Evolutionary conservation across 2,888 invertebrate species (phyloP).

Genomic region (Protophormia terraenovae): DNA sequence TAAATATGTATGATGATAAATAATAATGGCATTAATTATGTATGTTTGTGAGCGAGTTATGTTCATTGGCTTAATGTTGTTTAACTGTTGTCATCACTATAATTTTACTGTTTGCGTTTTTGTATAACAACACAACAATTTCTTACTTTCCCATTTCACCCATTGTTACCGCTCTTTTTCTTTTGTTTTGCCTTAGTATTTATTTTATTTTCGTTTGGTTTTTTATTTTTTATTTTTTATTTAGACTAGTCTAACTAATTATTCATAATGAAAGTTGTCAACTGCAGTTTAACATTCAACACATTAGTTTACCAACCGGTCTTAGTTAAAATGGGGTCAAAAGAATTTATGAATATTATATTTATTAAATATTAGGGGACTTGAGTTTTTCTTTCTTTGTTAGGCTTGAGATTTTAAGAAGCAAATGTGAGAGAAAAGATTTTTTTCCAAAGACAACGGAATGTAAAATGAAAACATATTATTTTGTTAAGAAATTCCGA

Average conservation of each 20-base stretch:
- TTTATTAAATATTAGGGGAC: background rate
- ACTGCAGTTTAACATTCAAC: slow-evolving; percentile 44
- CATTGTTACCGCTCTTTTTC: slow-evolving; percentile 35
- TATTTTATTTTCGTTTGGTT: no score
- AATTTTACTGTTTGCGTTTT: slow-evolving; percentile 8
- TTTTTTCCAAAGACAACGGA: no score
- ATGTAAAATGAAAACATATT: no score
- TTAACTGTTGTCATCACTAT: slow-evolving; percentile 20
- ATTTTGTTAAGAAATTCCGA: no score
- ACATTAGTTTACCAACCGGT: background rate
- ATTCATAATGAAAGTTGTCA: slow-evolving; percentile 60
- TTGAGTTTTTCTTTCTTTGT: no score
- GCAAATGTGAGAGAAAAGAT: no score
- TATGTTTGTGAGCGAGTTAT: background rate
- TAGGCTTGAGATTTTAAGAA: no score
- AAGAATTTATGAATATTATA: background rate
- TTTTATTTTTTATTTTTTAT: slow-evolving; percentile 6
- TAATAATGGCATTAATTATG: slow-evolving; percentile 52
- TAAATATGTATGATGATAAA: slow-evolving; percentile 42
- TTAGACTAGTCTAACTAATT: slow-evolving; percentile 8
- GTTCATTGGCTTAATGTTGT: slow-evolving; percentile 24
- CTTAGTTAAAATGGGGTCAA: slow-evolving; percentile 20
- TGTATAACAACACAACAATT: background rate
- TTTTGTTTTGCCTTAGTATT: background rate
- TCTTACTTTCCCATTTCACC: slow-evolving; percentile 58